Base-by-base conservation (phyloP, 1,140 invertebrate genomes). In the Leptinotarsa lineolata region DNA sequence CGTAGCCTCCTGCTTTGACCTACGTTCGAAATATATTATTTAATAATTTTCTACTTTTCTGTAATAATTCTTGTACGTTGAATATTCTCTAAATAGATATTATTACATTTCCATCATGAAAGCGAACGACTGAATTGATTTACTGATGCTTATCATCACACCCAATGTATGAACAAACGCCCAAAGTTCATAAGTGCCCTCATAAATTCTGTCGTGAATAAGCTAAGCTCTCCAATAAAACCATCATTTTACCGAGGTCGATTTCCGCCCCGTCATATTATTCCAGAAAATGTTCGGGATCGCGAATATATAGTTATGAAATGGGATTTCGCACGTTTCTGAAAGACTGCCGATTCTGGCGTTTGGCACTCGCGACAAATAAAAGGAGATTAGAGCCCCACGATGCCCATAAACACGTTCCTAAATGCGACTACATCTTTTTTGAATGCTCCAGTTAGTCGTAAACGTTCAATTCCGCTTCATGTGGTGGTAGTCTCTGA, bases 221-320 rank as follows among this genome's bases (percentile, higher is more conserved):
- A 16, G 45, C 54, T 54, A 58, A 22, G 44, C 68, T 18, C 18
- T 46, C 44, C 44, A 39, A 69, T 69, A 54, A 69, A 66, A 66
- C 24, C 64, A 66, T 66, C 39, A 66, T 66, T 66, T 66, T n/a
- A 66, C 11, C 16, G 22, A 18, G 22, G n/a, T 66, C 22, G 39
- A 30, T 18, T 39, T 44, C 1, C 39, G 30, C 39, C 2, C 39
- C 39, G 64, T 22, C 30, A 44, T 66, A 66, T 66, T 46, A 66
- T 66, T 66, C 39, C 39, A n/a, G 22, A 44, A 44, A 66, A n/a
- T 24, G 64, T 44, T 16, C 22, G n/a, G 8, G 18, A 44, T 66
- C 64, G 64, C 39, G 39, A 66, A 66, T 39, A 66, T 66, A 39
- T 66, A 66, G 64, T 66, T 39, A 66, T 66, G 64, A 66, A 66